phyloP scores from a whole-genome alignment of 1,140 invertebrate genomes.

The Aethina tumida region DNA sequence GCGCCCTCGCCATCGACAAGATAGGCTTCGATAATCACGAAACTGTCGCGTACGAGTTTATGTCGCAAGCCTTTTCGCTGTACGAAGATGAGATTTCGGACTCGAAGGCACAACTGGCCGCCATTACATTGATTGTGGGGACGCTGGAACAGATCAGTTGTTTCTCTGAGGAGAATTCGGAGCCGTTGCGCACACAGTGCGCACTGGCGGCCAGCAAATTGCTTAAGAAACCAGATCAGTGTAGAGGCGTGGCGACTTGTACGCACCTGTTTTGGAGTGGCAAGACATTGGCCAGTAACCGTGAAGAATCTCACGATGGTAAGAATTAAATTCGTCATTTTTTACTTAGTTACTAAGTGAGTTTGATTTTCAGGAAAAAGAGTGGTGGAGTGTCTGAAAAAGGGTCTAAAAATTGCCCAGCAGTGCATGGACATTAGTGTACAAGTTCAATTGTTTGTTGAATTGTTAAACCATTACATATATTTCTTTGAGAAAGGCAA shows the following conservation, averaged over 20 bases:
- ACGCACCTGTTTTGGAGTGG: slow-evolving; percentile 97
- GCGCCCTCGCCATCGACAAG: slow-evolving; percentile 84
- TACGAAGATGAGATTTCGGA: slow-evolving; percentile 99
- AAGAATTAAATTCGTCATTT: slow-evolving; percentile 35
- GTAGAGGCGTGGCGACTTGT: slow-evolving; percentile 80
- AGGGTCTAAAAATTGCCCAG: slow-evolving; percentile 86
- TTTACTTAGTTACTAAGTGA: too few relatives aligned
- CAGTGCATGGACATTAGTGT: slow-evolving; percentile 97
- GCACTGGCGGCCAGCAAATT: slow-evolving; percentile 90
- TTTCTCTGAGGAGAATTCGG: slow-evolving; percentile 94
- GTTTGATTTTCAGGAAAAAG: slow-evolving; percentile 39
- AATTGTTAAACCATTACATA: slow-evolving; percentile 89
- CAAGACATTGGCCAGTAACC: slow-evolving; percentile 56
- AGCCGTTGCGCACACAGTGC: slow-evolving; percentile 90
- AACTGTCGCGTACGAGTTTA: slow-evolving; percentile 95
- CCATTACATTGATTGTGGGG: slow-evolving; percentile 90
- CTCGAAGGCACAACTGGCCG: slow-evolving; percentile 91
- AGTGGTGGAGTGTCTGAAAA: slow-evolving; percentile 92
- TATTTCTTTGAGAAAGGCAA: slow-evolving; percentile 93
- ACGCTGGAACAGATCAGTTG: slow-evolving; percentile 92
- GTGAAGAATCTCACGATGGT: slow-evolving; percentile 78
- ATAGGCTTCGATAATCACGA: slow-evolving; percentile 91
- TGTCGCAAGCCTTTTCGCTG: slow-evolving; percentile 92
- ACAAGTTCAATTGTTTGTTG: slow-evolving; percentile 91
- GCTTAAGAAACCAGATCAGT: slow-evolving; percentile 96